A percentile compares a stretch with the other conserved stretches of the same genome.
These are phyloP conservation scores for Eurosta solidaginis DNA, from an alignment of 1,140 invertebrate genomes.

Conservation along the genomic window DNA sequence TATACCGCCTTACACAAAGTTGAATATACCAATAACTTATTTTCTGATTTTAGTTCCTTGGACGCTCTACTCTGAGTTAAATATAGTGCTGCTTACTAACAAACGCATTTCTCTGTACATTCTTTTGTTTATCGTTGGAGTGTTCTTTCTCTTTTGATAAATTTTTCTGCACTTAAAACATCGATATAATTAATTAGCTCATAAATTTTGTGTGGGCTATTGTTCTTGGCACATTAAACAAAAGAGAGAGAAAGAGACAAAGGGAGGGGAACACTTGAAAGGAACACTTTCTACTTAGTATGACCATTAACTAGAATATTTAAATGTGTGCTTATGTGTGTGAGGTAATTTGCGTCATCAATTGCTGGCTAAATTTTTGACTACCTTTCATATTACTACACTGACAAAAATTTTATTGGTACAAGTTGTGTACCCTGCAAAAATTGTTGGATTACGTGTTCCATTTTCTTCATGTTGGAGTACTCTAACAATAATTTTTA, in stretches of 20 bases:
- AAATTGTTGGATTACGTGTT: no score
- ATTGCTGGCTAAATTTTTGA: background rate
- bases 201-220: constrained; percentile 32
- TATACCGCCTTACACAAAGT: no score
- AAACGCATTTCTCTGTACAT: background rate
- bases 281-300: no score
- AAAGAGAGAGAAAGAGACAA: constrained; percentile 24
- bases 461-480: no score
- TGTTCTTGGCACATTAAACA: constrained; percentile 36
- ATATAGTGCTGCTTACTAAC: background rate
- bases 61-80: background rate
- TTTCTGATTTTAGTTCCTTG: background rate
- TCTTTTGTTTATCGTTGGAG: background rate
- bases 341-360: background rate
- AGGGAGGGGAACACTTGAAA: no score
- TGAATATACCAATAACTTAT: no score
- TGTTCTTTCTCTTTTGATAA: background rate
- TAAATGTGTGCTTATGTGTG: background rate
- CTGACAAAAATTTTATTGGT: no score
- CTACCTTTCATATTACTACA: no score
- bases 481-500: no score
- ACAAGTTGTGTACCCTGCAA: no score
- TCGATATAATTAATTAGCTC: constrained; percentile 37
- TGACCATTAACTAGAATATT: background rate
- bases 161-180: constrained; percentile 22